Percentiles rank a stretch among this genome's conserved stretches.
phyloP scores from a whole-genome alignment of 2,113 vertebrate genomes.

The Hippocampus mohnikei region DNA sequence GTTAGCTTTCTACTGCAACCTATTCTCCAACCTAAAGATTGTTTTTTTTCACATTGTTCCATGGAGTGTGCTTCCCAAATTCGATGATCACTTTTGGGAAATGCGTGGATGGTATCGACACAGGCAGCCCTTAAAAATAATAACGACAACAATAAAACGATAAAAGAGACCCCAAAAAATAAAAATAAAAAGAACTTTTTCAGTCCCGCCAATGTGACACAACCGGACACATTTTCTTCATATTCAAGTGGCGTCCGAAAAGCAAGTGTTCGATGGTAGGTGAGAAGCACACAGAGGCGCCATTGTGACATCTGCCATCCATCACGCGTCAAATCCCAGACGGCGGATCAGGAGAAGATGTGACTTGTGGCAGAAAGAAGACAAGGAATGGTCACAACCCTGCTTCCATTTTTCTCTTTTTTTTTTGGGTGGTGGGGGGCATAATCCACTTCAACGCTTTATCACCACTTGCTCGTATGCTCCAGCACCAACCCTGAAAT shows the following conservation, averaged over 20 bases:
- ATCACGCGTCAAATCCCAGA: constrained; percentile 7
- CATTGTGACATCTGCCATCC: constrained; percentile 21
- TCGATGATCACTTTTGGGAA: neutral
- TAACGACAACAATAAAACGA: neutral
- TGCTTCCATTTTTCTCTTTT: constrained; percentile 7
- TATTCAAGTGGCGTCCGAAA: neutral
- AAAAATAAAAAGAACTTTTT: neutral
- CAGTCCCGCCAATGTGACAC: neutral
- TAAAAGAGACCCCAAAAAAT: no score
- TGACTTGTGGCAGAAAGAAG: constrained; percentile 34
- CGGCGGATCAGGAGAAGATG: constrained; percentile 15
- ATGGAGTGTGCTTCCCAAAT: neutral
- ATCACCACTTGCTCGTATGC: constrained; percentile 94
- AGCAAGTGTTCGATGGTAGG: constrained; percentile 15
- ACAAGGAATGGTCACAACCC: constrained; percentile 14
- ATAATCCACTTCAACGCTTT: constrained; percentile 63
- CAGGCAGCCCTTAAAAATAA: neutral
- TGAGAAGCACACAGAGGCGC: constrained; percentile 44
- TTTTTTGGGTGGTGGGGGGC: constrained; percentile 4
- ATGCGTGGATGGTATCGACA: neutral
- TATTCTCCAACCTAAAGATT: neutral
- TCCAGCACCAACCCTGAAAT: constrained; percentile 83
- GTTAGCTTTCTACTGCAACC: constrained; percentile 8
- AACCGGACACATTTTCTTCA: neutral
- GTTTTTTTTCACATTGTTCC: constrained; percentile 9